Evolutionary conservation across 2,888 invertebrate genomes (phyloP), one percentile per base, ranked within the genome.

Genomic region (Eueremaeus valkanovi): DNA sequence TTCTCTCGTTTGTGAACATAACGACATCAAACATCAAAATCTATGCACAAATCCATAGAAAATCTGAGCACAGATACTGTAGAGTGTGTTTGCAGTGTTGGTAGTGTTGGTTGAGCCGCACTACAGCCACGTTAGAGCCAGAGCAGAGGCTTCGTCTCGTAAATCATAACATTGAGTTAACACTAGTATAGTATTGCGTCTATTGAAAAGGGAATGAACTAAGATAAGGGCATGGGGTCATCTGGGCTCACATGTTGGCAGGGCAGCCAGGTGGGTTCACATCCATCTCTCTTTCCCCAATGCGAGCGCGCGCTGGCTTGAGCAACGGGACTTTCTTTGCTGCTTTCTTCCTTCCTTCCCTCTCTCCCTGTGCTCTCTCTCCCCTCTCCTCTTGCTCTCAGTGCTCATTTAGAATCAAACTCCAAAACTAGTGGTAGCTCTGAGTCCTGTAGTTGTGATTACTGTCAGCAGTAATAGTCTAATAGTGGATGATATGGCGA

Each of bases 191-290:
- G 55, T 61, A 61, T 61, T 31, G 61, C 55, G 55, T 55, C 55
- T 61, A 61, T 61, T 61, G 24, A 61, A 61, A 61, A 58, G 61
- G 31, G 61, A 61, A 61, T 61, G 61, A 61, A 61, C 61, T 61
- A 24, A 61, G 29, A 61, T 61, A 61, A 61, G 61, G 61, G 29
- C 61, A 61, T 61, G 61, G 31, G 61, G 61, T 61, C 31, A 31
- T 61, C 61, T 31, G 61, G 61, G 61, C 72, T 49, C 72, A 66
- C 76, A 72, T 51, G n/a, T 45, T 45, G 45, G 16, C 45, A 45
- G 16, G 9, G 45, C 45, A 16, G 31, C 36, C 40, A 18, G 36
- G 36, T 74, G 74, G 73, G 74, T 73, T 76, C 74, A 77, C 58
- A 66, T 13, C 33, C 42, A 68, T 70, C 68, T 45, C 73, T n/a